Evolutionary conservation across 2,888 invertebrate genomes (phyloP), one percentile per base, ranked within the genome.

Genomic region (Drosophila barbarae): DNA sequence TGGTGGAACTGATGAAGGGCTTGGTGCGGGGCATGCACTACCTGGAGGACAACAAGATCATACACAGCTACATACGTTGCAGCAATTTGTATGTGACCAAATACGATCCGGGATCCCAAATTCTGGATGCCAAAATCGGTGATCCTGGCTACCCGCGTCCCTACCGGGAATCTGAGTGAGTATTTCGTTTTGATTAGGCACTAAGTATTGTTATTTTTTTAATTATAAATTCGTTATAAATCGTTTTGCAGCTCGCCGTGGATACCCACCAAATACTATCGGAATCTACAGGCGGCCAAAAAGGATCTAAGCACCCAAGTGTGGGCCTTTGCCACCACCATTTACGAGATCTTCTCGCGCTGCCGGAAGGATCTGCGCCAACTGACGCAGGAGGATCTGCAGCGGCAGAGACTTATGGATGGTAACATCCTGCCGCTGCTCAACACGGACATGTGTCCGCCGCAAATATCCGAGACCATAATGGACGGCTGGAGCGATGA

Each of bases 301-400:
- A 90, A 91, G 10, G 94, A 93, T 21, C 91, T 92, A 0, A 91
- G 93, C 54, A 94, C 95, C 12, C 98, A 98, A 85, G 93, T 97
- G 23, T 98, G 96, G 96, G 96, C 98, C 6, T 94, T 95, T 86
- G 96, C 95, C 0, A 98, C 97, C 5, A 97, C 97, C 0, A 88
- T 97, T 18, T 98, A 97, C 96, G 96, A 98, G 89, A 94, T 98
- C 76, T 98, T 97, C 90, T 94, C 94, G 0, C 93, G 92, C 76
- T 97, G 97, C 1, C 91, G 90, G 21, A 54, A 59, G 0, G 85
- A 87, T 34, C 65, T 75, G 10, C 67, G 44, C 2, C 44, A 1
- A 0, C 2, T 59, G 12, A 13, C 26, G 3, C 68, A 46, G 26
- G 60, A 50, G 1, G 53, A 69, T 2, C 38, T 68, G n/a, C 13